Evolutionary conservation across 2,888 invertebrate genomes (phyloP), one percentile per base, ranked within the genome.

Genomic region (Cheilosia soror): DNA sequence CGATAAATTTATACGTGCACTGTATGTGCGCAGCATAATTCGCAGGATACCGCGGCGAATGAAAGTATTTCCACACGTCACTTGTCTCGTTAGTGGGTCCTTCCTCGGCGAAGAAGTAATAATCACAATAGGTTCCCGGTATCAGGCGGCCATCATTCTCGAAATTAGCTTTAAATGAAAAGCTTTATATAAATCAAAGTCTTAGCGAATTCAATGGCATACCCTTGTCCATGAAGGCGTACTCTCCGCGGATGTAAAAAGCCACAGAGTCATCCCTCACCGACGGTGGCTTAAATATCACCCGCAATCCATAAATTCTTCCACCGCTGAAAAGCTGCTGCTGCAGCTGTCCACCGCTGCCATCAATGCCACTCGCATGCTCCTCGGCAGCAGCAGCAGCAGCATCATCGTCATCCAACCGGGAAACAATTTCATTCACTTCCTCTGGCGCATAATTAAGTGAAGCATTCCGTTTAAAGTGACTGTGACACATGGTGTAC

Each of bases 41-140:
- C 89, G 98, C 98, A 87, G 99, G 99, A 94, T 98, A 99, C 78
- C 97, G 95, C 0, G 98, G 98, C 69, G 98, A 98, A 93, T 96
- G 97, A 90, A 97, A 95, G 77, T 95, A 95, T 73, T 97, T 97
- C 91, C 96, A 95, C 20, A 94, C 93, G 89, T 94, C 94, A 88
- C 95, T 95, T 49, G 75, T 78, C 31, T 66, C 44, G 40, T 78
- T 81, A 4, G 81, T 87, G 25, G 90, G 27, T 2, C 15, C 87
- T 69, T 71, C 87, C 88, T 90, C 96, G 95, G 96, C 96, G 90
- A 95, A 94, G 93, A 97, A 97, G 93, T 96, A 96, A 93, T 95
- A 96, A 93, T 97, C 97, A 91, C 97, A 97, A 93, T 95, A 96
- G 71, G 96, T 96, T 51, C 96, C 96, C 29, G 94, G 93, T 89